Evolutionary conservation across 2,113 vertebrate species (phyloP), one percentile per base, ranked within the genome.

Genomic region (Dolichallabes microphthalmus): DNA sequence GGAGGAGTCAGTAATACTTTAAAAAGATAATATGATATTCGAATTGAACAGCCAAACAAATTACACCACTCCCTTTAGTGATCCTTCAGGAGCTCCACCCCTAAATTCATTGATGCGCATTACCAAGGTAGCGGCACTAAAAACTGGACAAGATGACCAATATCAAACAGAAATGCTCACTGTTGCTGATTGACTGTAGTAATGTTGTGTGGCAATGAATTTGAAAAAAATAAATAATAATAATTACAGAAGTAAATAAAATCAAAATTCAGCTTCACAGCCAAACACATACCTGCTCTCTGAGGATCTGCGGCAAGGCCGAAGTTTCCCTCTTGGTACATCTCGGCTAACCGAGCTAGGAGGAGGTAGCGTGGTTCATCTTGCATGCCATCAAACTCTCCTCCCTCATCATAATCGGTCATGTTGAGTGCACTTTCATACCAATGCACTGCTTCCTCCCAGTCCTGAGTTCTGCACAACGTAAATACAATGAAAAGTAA

Each of bases 331-430:
- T 14, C 90, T 85, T 95, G 92, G 88, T 95, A 95, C 97, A 99
- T 96, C 91, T 97, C 96, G 0, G 97, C 98, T 87, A 96, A 94
- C 89, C 97, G 94, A 90, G 98, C 97, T 92, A 98, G 92, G 64
- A 99, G 95, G 66, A 94, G 87, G 57, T 98, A 95, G 0, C 95
- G 95, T 0, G 98, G 97, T 85, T 99, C 97, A 0, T 98, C 96
- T 77, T 96, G 96, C 20, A 96, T 96, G 58, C 97, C 97, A 0
- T 99, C 96, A 0, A 96, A 99, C 92, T 99, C 97, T 2, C 98
- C 98, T 0, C 97, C 97, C 81, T 99, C 97, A 0, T 99, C 98
- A 0, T 94, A 96, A 87, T 99, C 98, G 0, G 93, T 96, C 92
- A 95, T 99, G 91, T 97, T 97, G 77, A 99, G 89, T 0, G 92